These are phyloP conservation scores for Anodontia alba DNA, from an alignment of 2,888 invertebrate genomes.

Conservation along the genomic window DNA sequence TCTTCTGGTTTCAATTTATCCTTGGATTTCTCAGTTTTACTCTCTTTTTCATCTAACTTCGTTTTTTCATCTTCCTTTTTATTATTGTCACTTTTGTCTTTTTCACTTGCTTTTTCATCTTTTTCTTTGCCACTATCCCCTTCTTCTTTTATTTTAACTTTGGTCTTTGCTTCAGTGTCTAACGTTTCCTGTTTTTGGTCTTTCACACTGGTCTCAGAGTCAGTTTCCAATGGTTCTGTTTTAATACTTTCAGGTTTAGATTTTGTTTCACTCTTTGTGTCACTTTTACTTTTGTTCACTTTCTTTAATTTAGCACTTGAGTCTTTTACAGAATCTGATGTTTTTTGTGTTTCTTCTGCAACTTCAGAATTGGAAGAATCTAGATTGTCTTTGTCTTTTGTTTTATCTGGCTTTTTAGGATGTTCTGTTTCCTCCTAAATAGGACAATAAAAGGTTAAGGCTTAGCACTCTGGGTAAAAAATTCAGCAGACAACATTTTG, in stretches of 20 bases:
- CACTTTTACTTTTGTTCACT: conserved; percentile 20
- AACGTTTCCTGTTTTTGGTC: conserved; percentile 18
- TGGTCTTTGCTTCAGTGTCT: conserved; percentile 8
- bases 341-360: neutral
- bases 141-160: conserved; percentile 41
- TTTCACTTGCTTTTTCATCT: conserved; percentile 39
- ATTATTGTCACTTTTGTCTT: neutral
- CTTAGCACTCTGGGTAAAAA: no score
- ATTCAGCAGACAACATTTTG: no score
- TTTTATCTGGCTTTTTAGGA: conserved; percentile 13
- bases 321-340: neutral
- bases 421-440: conserved; percentile 25
- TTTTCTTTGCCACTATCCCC: conserved; percentile 32
- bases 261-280: conserved; percentile 47
- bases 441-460: no score
- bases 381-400: conserved; percentile 9
- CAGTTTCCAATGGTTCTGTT: conserved; percentile 24
- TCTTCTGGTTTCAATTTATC: conserved; percentile 9
- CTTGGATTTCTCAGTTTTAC: conserved; percentile 19
- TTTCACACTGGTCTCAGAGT: conserved; percentile 16
- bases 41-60: neutral
- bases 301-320: conserved; percentile 1
- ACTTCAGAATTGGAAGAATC: neutral
- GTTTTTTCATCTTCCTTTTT: conserved; percentile 6
- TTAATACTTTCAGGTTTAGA: conserved; percentile 23